A percentile compares a stretch with the other conserved stretches of the same genome.
These are phyloP conservation scores for Lontra canadensis DNA, from an alignment of 2,113 vertebrate species.

Conservation along the genomic window DNA sequence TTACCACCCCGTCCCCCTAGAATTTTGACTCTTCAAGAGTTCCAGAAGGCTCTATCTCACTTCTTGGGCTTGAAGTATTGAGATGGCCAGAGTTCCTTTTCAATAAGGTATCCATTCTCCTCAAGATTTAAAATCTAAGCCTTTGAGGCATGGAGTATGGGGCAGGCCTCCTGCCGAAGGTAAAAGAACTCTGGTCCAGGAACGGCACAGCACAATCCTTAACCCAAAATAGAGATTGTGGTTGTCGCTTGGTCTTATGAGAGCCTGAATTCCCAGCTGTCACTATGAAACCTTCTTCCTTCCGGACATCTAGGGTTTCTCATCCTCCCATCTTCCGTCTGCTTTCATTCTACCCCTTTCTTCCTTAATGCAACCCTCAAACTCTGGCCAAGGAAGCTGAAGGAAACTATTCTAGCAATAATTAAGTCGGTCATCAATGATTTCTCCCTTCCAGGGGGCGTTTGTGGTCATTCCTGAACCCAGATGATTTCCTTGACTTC, in stretches of 20 bases:
- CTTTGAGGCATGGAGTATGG: no score
- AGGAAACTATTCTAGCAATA: neutral
- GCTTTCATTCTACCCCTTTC: neutral
- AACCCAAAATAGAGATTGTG: neutral
- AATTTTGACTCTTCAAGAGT: slow-evolving; percentile 74
- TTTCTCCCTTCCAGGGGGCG: neutral
- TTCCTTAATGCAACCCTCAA: neutral
- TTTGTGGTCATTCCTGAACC: neutral
- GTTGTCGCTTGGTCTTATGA: accelerated
- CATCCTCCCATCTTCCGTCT: accelerated
- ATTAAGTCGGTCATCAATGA: neutral
- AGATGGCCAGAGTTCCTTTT: slow-evolving; percentile 56
- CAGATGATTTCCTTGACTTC: neutral
- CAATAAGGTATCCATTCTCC: slow-evolving; percentile 70
- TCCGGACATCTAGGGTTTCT: neutral
- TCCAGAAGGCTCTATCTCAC: slow-evolving; percentile 67
- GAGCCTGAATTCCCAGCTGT: neutral
- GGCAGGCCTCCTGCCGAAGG: neutral
- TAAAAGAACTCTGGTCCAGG: no score
- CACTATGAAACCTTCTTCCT: neutral
- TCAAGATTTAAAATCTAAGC: neutral
- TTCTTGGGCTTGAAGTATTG: slow-evolving; percentile 56
- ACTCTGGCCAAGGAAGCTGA: neutral
- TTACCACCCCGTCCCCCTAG: neutral
- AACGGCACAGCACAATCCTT: accelerated